Evolutionary conservation across 2,888 invertebrate species (phyloP).

Genomic region (Synanthedon andrenaeformis): DNA sequence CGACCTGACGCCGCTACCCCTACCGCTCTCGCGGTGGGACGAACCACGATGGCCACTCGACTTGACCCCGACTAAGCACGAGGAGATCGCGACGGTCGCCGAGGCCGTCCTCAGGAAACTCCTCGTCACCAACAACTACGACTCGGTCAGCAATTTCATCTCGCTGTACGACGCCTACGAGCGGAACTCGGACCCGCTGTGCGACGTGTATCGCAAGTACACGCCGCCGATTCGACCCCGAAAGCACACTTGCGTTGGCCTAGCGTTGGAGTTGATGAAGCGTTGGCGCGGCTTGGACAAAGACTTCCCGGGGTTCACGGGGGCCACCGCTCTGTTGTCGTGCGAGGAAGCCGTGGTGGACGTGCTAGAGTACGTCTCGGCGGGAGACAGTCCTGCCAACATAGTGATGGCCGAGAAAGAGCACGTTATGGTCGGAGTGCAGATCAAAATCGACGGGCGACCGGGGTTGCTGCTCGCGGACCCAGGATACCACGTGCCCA

Average conservation of each 20-base stretch:
- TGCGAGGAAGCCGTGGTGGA: constrained; percentile 86
- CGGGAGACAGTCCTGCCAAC: constrained; percentile 66
- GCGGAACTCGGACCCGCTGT: constrained; percentile 69
- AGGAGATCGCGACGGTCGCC: constrained; percentile 82
- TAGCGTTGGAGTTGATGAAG: constrained; percentile 82
- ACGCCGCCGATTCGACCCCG: constrained; percentile 81
- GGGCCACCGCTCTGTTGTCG: constrained; percentile 75
- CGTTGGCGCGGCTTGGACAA: constrained; percentile 72
- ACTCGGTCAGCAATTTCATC: constrained; percentile 89
- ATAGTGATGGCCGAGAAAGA: constrained; percentile 84
- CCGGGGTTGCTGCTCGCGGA: constrained; percentile 85
- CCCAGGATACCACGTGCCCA: constrained; percentile 91
- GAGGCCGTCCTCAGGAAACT: constrained; percentile 84
- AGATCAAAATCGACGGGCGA: constrained; percentile 78
- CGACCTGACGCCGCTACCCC: constrained; percentile 35
- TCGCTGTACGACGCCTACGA: constrained; percentile 75
- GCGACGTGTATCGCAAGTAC: constrained; percentile 81
- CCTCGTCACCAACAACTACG: constrained; percentile 87
- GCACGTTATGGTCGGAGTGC: constrained; percentile 85
- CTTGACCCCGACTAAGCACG: constrained; percentile 72
- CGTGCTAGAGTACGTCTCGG: constrained; percentile 67
- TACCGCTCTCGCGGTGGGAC: constrained; percentile 48
- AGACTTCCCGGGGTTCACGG: constrained; percentile 75
- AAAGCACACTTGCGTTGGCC: constrained; percentile 90
- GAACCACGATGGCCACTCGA: constrained; percentile 41